These are phyloP conservation scores for Mycalesis mineus DNA, from an alignment of 2,888 invertebrate genomes.

Conservation along the genomic window DNA sequence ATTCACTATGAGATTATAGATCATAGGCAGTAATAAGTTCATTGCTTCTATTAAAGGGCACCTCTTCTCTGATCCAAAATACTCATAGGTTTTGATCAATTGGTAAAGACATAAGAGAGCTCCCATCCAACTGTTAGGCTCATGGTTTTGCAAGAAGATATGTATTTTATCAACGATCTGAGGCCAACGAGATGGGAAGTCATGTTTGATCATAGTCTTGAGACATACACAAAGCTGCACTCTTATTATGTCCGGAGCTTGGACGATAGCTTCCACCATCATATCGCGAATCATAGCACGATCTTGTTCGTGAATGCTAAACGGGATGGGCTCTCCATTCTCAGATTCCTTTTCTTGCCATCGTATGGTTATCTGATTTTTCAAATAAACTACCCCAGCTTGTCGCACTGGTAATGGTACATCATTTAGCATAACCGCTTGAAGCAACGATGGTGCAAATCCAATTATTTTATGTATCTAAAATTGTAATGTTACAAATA, in stretches of 20 bases:
- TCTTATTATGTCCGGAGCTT: constrained; percentile 93
- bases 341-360: constrained; percentile 92
- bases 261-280: constrained; percentile 97
- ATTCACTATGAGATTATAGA: constrained; percentile 89
- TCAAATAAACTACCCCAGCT: constrained; percentile 97
- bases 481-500: constrained; percentile 35
- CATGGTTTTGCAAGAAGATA: constrained; percentile 94
- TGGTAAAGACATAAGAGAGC: constrained; percentile 94
- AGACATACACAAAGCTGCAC: constrained; percentile 95
- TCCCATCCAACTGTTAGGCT: constrained; percentile 92
- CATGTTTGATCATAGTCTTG: constrained; percentile 94
- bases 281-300: constrained; percentile 93
- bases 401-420: constrained; percentile 95
- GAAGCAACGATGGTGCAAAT: constrained; percentile 94
- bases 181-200: constrained; percentile 97
- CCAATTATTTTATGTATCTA: constrained; percentile 88
- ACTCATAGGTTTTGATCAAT: constrained; percentile 95
- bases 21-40: constrained; percentile 93
- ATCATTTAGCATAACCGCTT: constrained; percentile 94
- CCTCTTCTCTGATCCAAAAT: constrained; percentile 92
- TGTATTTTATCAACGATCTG: constrained; percentile 97
- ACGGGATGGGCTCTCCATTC: constrained; percentile 85
- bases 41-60: constrained; percentile 95
- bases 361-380: constrained; percentile 92
- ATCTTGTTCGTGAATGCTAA: constrained; percentile 97